A percentile compares a stretch with the other conserved stretches of the same genome.
Conservation (phyloP, 2,113 vertebrate species). For the Aramus guarauna region DNA sequence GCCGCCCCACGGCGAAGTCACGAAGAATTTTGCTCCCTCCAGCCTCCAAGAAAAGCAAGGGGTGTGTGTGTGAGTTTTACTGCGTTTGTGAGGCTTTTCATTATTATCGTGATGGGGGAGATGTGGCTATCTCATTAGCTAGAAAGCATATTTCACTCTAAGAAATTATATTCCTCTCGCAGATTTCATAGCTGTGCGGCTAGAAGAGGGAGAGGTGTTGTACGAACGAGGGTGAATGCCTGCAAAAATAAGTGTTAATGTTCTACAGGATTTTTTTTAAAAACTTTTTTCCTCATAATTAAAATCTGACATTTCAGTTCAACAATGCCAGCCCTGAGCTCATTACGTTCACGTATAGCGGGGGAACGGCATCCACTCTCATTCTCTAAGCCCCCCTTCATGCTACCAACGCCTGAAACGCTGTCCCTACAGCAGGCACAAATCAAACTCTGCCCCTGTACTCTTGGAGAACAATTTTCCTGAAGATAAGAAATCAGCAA, state of each 20-base stretch:
- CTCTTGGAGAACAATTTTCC: not conserved
- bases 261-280: not conserved
- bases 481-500: not conserved
- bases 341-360: rapidly evolving
- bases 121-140: not conserved
- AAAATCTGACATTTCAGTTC: not conserved
- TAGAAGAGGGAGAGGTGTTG: not conserved
- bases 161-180: not conserved
- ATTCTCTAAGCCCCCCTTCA: not conserved
- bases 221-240: not conserved
- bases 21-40: not conserved
- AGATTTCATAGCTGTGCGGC: not conserved
- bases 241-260: not conserved
- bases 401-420: not conserved
- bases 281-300: not conserved
- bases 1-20: not conserved
- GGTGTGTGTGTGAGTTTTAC: not conserved
- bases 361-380: not conserved
- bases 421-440: not conserved
- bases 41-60: not conserved
- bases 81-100: not conserved
- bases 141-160: not conserved
- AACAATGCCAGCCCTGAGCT: not conserved
- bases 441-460: not conserved
- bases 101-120: not conserved